phyloP scores from a whole-genome alignment of 2,113 vertebrate species.

The Burhinus bistriatus region DNA sequence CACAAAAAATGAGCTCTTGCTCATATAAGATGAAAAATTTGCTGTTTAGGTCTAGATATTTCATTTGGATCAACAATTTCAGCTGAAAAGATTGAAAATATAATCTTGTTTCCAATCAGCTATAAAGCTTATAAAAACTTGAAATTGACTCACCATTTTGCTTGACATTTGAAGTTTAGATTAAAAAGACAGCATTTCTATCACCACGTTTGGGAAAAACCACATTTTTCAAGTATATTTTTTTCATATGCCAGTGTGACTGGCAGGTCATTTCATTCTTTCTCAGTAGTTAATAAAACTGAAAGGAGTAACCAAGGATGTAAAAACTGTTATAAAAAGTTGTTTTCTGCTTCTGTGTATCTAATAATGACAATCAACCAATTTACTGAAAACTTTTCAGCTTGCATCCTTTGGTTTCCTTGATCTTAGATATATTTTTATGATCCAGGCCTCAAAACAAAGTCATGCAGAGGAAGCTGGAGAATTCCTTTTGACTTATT shows the following conservation, averaged over 20 bases:
- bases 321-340: neutral
- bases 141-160: neutral
- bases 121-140: neutral
- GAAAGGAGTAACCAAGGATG: neutral
- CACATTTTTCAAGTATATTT: neutral
- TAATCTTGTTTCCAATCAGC: neutral
- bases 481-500: neutral
- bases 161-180: neutral
- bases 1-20: neutral
- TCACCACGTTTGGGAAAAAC: neutral
- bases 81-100: neutral
- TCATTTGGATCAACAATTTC: neutral
- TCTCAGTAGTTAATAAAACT: neutral
- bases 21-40: neutral
- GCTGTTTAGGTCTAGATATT: neutral
- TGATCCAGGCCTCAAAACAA: neutral
- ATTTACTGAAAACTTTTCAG: neutral
- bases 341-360: neutral
- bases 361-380: neutral
- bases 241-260: neutral
- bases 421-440: neutral
- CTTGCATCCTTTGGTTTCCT: neutral
- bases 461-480: neutral
- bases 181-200: neutral
- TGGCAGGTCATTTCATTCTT: neutral